Evolutionary conservation across 2,113 vertebrate species (phyloP).

Genomic region (Fukomys damarensis): DNA sequence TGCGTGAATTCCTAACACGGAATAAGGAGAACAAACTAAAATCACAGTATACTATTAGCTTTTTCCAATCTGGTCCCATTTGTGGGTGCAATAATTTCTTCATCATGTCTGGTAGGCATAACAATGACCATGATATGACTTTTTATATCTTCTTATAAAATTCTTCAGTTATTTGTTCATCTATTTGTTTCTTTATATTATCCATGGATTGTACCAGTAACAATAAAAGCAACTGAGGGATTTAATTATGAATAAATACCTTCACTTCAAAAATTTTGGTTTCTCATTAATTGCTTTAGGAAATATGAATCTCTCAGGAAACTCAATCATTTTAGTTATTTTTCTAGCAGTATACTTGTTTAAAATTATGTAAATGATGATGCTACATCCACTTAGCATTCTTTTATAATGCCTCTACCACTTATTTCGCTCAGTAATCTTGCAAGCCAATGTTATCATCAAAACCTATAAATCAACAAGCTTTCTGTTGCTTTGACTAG

Average conservation of each 20-base stretch:
- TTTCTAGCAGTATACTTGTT: not conserved
- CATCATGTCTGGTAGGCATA: not conserved
- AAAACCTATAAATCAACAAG: slow-evolving; percentile 52
- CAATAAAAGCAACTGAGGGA: accelerated
- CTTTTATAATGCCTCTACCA: not conserved
- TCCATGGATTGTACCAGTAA: not conserved
- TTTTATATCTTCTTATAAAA: not conserved
- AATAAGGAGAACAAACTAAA: not conserved
- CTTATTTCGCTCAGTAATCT: slow-evolving; percentile 23
- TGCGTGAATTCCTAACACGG: not conserved
- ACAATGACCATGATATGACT: not conserved
- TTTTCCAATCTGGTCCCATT: not conserved
- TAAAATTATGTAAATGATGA: not conserved
- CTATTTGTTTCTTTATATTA: not conserved
- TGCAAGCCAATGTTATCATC: not conserved
- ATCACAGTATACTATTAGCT: not conserved
- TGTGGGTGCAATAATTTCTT: not conserved
- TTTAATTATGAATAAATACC: not conserved
- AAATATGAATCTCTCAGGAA: not conserved
- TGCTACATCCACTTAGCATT: not conserved
- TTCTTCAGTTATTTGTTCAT: not conserved
- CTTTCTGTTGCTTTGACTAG: slow-evolving; percentile 61
- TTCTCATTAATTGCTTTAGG: not conserved
- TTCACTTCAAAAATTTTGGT: not conserved
- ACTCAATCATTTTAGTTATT: not conserved